These are phyloP conservation scores for Bombyx mandarina DNA, from an alignment of 1,140 invertebrate species.

Conservation along the genomic window DNA sequence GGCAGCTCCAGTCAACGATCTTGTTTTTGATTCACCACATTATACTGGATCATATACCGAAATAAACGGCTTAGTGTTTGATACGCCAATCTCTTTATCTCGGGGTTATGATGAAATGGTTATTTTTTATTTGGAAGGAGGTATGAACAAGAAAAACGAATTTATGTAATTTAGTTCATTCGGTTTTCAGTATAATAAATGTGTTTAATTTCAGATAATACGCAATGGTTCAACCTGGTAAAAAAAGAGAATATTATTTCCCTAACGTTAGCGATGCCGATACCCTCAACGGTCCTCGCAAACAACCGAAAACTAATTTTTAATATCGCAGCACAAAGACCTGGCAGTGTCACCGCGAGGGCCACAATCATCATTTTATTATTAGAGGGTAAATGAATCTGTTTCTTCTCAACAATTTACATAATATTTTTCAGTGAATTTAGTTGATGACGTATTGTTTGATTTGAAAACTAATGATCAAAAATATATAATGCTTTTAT, in stretches of 20 bases:
- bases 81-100: slow-evolving; percentile 7
- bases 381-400: no score
- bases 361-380: slow-evolving; percentile 10
- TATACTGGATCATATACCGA: slow-evolving; percentile 22
- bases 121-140: slow-evolving; percentile 6
- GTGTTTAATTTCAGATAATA: slow-evolving; percentile 8
- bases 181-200: neutral
- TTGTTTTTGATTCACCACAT: slow-evolving; percentile 15
- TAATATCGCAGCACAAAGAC: slow-evolving; percentile 8
- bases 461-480: no score
- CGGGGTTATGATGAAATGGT: slow-evolving; percentile 11
- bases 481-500: no score
- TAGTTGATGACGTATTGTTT: no score
- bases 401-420: no score
- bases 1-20: slow-evolving; percentile 1
- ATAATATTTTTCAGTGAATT: no score
- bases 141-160: neutral
- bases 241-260: slow-evolving; percentile 6
- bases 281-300: slow-evolving; percentile 13
- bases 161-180: neutral
- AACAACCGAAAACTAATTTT: slow-evolving; percentile 19
- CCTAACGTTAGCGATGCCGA: slow-evolving; percentile 6
- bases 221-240: slow-evolving; percentile 15
- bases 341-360: slow-evolving; percentile 5
- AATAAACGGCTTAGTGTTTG: slow-evolving; percentile 8